Evolutionary conservation across 2,113 vertebrate species (phyloP).

Genomic region (Gallinago media): DNA sequence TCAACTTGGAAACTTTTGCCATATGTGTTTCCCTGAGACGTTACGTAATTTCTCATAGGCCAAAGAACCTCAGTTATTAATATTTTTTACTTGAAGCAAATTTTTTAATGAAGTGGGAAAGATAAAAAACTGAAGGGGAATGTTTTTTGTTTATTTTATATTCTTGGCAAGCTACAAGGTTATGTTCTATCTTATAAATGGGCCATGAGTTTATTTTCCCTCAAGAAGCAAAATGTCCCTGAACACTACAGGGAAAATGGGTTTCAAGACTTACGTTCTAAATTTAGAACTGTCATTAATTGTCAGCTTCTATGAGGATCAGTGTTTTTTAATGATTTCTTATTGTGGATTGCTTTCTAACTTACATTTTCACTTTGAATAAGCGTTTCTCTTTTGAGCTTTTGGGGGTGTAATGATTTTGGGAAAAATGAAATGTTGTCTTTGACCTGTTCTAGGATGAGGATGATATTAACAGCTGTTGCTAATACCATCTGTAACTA

Average conservation of each 20-base stretch:
- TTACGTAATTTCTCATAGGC: neutral
- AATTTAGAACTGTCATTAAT: neutral
- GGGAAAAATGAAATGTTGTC: neutral
- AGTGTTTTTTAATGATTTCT: neutral
- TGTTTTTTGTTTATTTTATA: neutral
- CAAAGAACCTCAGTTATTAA: neutral
- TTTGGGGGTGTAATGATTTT: neutral
- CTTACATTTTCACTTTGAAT: neutral
- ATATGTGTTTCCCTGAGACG: neutral
- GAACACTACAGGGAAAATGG: neutral
- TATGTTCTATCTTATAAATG: neutral
- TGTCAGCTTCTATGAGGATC: neutral
- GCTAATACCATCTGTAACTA: neutral
- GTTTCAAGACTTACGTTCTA: neutral
- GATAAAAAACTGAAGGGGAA: neutral
- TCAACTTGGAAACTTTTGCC: constrained; percentile 1
- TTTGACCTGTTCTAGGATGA: neutral
- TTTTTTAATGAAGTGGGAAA: neutral
- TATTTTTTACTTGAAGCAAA: neutral
- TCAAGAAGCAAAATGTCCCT: neutral
- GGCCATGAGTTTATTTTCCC: neutral
- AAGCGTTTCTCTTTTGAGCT: neutral
- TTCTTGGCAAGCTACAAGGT: neutral
- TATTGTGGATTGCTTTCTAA: neutral
- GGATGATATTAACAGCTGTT: neutral